Conservation (phyloP, 2,113 vertebrate species). For the Pelecanoides urinatrix region DNA sequence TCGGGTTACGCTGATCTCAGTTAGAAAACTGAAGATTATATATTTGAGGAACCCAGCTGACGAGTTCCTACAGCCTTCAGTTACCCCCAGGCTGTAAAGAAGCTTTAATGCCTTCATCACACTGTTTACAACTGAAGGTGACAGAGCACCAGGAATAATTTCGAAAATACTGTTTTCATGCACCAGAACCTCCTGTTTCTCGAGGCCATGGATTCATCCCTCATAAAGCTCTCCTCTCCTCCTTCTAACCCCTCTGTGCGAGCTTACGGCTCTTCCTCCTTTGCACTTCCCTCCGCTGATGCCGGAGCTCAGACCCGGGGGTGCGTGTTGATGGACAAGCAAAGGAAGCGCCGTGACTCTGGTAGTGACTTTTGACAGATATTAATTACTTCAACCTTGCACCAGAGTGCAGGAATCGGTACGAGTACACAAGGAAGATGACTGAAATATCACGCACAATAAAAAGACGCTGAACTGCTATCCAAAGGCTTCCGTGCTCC, state of each 20-base stretch:
- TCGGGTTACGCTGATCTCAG: fast-evolving
- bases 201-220: fast-evolving
- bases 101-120: fast-evolving
- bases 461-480: fast-evolving
- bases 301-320: not conserved
- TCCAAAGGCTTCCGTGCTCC: not conserved
- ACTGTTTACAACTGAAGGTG: fast-evolving
- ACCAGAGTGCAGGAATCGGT: fast-evolving
- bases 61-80: not conserved
- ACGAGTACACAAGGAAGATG: fast-evolving
- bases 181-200: not conserved
- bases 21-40: not conserved
- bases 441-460: fast-evolving
- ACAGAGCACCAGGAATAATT: fast-evolving
- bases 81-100: too few species aligned
- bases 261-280: not conserved
- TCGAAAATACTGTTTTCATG: not conserved
- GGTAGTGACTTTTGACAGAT: not conserved
- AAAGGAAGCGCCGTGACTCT: not conserved
- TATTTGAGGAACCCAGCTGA: not conserved
- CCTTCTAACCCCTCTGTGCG: not conserved
- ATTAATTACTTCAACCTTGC: not conserved
- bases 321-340: fast-evolving
- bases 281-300: not conserved
- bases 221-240: not conserved